These are phyloP conservation scores for Stercorarius parasiticus DNA, from an alignment of 2,113 vertebrate genomes.

Conservation along the genomic window DNA sequence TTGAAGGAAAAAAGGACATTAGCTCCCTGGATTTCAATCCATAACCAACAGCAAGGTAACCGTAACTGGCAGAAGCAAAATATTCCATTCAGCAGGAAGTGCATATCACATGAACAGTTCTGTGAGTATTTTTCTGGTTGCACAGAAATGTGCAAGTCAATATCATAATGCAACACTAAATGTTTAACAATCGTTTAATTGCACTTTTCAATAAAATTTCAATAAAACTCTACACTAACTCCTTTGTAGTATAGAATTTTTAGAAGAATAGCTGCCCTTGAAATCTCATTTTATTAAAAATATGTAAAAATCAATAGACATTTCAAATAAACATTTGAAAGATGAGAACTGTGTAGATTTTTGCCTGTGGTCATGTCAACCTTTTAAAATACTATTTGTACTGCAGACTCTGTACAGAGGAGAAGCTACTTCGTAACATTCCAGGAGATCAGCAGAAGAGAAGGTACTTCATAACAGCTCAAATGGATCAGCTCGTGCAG, in stretches of 20 bases:
- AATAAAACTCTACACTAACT: not conserved
- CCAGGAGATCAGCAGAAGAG: not conserved
- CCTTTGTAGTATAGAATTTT: not conserved
- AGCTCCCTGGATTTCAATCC: not conserved
- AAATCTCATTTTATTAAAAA: constrained; percentile 1
- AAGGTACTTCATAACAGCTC: not conserved
- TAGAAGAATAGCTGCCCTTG: not conserved
- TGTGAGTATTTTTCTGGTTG: not conserved
- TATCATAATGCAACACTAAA: not conserved
- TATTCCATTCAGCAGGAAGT: fast-evolving
- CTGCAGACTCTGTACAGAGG: not conserved
- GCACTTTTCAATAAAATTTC: not conserved
- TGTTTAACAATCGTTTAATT: not conserved
- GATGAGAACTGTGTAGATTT: not conserved
- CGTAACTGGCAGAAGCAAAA: not conserved
- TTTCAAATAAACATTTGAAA: not conserved
- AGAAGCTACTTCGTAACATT: not conserved
- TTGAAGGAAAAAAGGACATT: not conserved
- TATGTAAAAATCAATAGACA: constrained; percentile 26
- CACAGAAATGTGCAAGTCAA: not conserved
- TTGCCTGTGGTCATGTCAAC: not conserved
- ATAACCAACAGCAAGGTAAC: not conserved
- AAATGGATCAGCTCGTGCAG: not conserved
- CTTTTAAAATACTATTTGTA: not conserved
- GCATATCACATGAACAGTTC: fast-evolving